Base-by-base conservation (phyloP, 2,888 invertebrate species). In the Cyclophora punctaria region DNA sequence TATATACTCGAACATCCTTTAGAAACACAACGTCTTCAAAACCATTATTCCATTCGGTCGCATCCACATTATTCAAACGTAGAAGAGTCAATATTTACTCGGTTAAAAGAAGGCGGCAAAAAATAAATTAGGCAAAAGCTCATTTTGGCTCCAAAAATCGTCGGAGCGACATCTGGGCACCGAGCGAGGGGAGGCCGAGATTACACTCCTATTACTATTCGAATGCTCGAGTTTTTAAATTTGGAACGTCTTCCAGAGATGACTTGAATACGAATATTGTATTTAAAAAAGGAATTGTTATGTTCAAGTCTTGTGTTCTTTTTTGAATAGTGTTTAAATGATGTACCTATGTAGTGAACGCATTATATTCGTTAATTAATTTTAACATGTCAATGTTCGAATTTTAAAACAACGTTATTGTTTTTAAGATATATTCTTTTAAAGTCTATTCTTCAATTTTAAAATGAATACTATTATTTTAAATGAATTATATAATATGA, bases 51-150 rank as follows among this genome's bases (percentile, higher is more conserved):
- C 20, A 20, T 20, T 20, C 20, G 2, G 69, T 51, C 69, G 46
- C 65, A 69, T 86, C 86, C 79, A 73, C 60, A 43, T 41, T 48
- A 60, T 56, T 51, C 67, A 40, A 49, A 47, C 48, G 35, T 49
- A 63, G 57, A 51, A 59, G 69, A 78, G 81, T 82, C 85, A 87
- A 86, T 86, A 86, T 87, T 87, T 85, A 81, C 84, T 77, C 74
- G 71, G 72, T 79, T 68, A 84, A 83, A 88, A 86, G 85, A 85
- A 87, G 88, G 87, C 81, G 84, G 81, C 84, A 88, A 88, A 88
- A 88, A 88, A 87, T 87, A 87, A 88, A 87, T 88, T 87, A 87
- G 85, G 86, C 87, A 75, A 83, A 84, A 85, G 82, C 85, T 84
- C 88, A 86, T 87, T 87, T 83, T 73, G 79, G 61, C 72, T 73